Evolutionary conservation across 1,140 invertebrate species (phyloP), one percentile per base, ranked within the genome.

Genomic region (Rhopalosiphum maidis): DNA sequence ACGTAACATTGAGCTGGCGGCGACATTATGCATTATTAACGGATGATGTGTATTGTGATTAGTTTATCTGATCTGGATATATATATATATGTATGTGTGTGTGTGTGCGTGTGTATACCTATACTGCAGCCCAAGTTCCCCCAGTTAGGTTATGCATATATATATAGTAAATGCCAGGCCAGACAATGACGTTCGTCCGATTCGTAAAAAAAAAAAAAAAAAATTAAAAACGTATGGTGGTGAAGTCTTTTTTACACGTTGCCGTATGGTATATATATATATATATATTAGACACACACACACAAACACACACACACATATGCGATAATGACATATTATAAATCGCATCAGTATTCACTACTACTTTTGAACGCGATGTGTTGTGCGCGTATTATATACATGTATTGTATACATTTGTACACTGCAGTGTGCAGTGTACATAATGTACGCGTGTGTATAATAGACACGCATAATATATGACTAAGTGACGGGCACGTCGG

Each of bases 331-430:
- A n/a, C n/a, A n/a, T 77, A 77, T n/a, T 77, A 77, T 77, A 83
- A 83, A 83, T 83, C n/a, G 18, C 77, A 83, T 83, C 77, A 83
- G 77, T 83, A 83, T 83, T n/a, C 77, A 23, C n/a, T 37, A 83
- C 77, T 37, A 83, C 77, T 82, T 83, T 83, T 23, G 35, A 82
- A 37, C 77, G 35, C 77, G 35, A 37, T 37, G 35, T 83, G 22
- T 82, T 21, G 77, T 77, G 68, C 15, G 15, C 30, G 30, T n/a
- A 1, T 68, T 60, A 4, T n/a, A 68, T n/a, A n/a, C 60, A n/a
- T 15, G 18, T 77, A 68, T n/a, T 68, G 60, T 77, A n/a, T n/a
- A 6, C 48, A 51, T 51, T 51, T 51, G 48, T 51, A n/a, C n/a
- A n/a, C 60, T n/a, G 30, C 60, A 77, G 15, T 2, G 1, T 51